Evolutionary conservation across 2,797 vertebrate species (phyloP).

Genomic region (Tokudaia muenninki): DNA sequence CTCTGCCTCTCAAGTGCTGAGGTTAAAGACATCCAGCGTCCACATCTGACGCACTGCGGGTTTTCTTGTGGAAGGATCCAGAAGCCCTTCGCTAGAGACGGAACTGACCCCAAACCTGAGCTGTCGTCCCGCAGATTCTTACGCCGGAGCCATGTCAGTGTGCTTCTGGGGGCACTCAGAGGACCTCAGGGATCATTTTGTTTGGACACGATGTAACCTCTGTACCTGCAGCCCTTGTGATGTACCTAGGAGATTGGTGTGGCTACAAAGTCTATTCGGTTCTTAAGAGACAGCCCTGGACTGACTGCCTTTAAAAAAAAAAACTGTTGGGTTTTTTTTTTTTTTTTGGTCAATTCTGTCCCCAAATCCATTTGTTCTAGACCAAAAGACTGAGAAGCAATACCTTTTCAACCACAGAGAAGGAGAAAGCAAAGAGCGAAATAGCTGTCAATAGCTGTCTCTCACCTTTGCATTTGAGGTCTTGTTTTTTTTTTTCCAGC

Average conservation of each 20-base stretch:
- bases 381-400: not conserved
- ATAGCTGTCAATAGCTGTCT: not conserved
- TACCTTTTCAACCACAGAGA: not conserved
- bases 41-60: not conserved
- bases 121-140: not conserved
- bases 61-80: not conserved
- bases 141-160: not conserved
- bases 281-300: not conserved
- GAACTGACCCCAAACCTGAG: not conserved
- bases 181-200: not conserved
- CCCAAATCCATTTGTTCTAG: not conserved
- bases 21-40: not conserved
- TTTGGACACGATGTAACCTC: not conserved
- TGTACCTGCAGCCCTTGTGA: fast-evolving
- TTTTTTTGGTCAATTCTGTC: not conserved
- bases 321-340: no score
- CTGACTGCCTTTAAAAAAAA: no score
- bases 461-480: slow-evolving; percentile 60
- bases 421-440: not conserved
- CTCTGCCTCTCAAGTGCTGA: not conserved
- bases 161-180: not conserved
- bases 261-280: not conserved
- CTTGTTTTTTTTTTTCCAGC: slow-evolving; percentile 71
- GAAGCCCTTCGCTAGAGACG: not conserved
- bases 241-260: fast-evolving